phyloP scores from a whole-genome alignment of 1,140 invertebrate genomes.

The Ips nitidus region DNA sequence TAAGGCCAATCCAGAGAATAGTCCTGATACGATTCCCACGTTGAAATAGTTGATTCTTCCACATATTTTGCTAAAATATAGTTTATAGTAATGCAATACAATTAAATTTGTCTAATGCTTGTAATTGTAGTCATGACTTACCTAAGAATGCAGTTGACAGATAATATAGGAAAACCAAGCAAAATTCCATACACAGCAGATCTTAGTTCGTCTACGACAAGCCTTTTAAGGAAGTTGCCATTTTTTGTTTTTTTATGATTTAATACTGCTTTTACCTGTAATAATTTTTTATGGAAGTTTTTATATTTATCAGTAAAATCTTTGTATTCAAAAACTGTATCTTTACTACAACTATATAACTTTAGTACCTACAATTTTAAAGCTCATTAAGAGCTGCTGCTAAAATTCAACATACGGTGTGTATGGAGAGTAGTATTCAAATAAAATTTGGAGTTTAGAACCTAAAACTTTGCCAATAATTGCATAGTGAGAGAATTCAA shows the following conservation, averaged over 20 bases:
- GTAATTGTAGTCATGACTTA: conserved; percentile 16
- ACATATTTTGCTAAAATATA: conserved; percentile 23
- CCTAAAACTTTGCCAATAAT: no score
- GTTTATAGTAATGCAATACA: not conserved
- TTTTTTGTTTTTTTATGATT: conserved; percentile 34
- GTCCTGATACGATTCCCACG: conserved; percentile 30
- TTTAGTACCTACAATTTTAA: no score
- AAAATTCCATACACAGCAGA: conserved; percentile 31
- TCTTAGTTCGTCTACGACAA: conserved; percentile 22
- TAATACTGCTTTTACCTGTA: conserved; percentile 38
- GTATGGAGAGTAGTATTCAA: no score
- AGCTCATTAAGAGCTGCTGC: not conserved
- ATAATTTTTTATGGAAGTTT: not conserved
- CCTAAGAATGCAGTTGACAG: conserved; percentile 29
- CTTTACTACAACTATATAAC: no score
- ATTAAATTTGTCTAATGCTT: not conserved
- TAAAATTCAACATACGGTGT: not conserved
- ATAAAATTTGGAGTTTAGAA: no score
- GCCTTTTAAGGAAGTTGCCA: conserved; percentile 23
- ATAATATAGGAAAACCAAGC: conserved; percentile 15
- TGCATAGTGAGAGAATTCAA: no score
- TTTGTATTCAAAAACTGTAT: no score
- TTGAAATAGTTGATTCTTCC: conserved; percentile 35
- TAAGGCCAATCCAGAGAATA: conserved; percentile 36
- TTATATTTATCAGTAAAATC: not conserved